Evolutionary conservation across 2,888 invertebrate genomes (phyloP), one percentile per base, ranked within the genome.

Genomic region (Trachelus iudaicus): DNA sequence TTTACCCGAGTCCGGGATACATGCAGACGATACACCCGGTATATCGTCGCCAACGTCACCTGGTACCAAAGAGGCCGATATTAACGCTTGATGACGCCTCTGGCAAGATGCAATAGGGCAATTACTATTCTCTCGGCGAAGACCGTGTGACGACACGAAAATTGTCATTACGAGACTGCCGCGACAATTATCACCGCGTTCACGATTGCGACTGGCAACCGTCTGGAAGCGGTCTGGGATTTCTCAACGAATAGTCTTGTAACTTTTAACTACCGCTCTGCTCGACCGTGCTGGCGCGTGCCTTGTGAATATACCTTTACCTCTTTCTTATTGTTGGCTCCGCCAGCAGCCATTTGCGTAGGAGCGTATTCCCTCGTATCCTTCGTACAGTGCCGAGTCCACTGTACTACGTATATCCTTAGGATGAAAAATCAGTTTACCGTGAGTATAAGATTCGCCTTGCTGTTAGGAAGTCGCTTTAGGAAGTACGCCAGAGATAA

Each of bases 161-260:
- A 90, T 90, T 89, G 89, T 90, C 90, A 90, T 90, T 90, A 88
- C 87, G 85, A 33, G 74, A 35, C 86, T 86, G 87, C 85, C 85
- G 86, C 88, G 89, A 91, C 90, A 91, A 91, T 91, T 90, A 91
- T 91, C 90, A 87, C 90, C 83, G 87, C 87, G 89, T 89, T 89
- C 88, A 89, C 89, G 89, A 90, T 90, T 90, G 88, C 89, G 89
- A 90, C 90, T 90, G 89, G 88, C 88, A 87, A 88, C 86, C 88
- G 89, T 89, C 90, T 88, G 88, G 89, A 89, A 90, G 90, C 89
- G 87, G 88, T 89, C 88, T 89, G 86, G 90, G 89, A 90, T 90
- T 90, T 89, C 90, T 89, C 90, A 90, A 90, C 90, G 88, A 87
- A 90, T 90, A 88, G 87, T 90, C 90, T 89, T 89, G 90, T 89